phyloP scores from a whole-genome alignment of 2,888 invertebrate genomes.

The Eupithecia vulgata region DNA sequence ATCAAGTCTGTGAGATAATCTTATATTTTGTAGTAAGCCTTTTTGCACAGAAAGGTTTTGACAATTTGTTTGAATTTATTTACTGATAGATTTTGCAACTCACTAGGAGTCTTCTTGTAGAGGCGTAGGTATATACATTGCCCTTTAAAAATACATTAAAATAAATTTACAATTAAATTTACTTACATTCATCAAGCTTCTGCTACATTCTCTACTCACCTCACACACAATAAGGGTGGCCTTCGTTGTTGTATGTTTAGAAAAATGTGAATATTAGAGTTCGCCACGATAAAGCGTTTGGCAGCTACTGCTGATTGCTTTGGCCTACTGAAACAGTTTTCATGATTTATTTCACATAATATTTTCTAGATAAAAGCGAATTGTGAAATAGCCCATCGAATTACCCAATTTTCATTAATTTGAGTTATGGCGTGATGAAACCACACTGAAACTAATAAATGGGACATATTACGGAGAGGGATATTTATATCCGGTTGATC shows the following conservation, averaged over 20 bases:
- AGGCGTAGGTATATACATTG: too few species aligned
- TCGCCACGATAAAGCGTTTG: background rate
- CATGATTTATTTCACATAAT: slow-evolving; percentile 4
- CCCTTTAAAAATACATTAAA: too few species aligned
- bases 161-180: too few species aligned
- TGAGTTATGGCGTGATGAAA: slow-evolving; percentile 24
- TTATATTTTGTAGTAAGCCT: too few species aligned
- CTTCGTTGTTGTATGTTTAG: background rate
- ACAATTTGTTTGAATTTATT: too few species aligned
- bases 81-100: too few species aligned
- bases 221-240: background rate
- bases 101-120: too few species aligned
- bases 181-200: background rate
- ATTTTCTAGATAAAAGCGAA: background rate
- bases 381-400: slow-evolving; percentile 9
- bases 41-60: too few species aligned
- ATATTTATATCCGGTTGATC: slow-evolving; percentile 29
- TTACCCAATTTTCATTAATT: slow-evolving; percentile 12
- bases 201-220: background rate
- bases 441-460: slow-evolving; percentile 31
- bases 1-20: too few species aligned
- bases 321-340: slow-evolving; percentile 1
- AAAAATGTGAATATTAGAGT: background rate
- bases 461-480: slow-evolving; percentile 23
- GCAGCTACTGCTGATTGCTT: background rate